phyloP scores from a whole-genome alignment of 2,888 invertebrate genomes.

The Erpobdella octoculata region DNA sequence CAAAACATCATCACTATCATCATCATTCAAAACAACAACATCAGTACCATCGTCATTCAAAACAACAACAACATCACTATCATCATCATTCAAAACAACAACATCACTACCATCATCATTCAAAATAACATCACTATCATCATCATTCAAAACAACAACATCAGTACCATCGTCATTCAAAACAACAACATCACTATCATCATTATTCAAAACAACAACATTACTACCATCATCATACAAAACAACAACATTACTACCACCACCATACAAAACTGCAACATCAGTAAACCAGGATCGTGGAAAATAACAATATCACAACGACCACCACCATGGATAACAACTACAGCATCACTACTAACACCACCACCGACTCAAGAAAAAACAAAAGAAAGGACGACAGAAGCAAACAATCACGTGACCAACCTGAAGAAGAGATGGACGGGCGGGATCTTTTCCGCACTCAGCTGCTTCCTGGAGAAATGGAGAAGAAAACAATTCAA shows the following conservation, averaged over 20 bases:
- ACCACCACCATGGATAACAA: background rate
- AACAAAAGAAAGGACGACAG: background rate
- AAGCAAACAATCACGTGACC: background rate
- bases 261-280: background rate
- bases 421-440: constrained; percentile 17
- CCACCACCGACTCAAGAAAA: background rate
- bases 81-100: no score
- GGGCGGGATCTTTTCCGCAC: constrained; percentile 1
- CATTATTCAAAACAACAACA: background rate
- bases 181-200: background rate
- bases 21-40: no score
- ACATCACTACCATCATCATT: no score
- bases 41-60: no score
- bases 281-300: no score
- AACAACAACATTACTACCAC: background rate
- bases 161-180: no score
- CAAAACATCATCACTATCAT: no score
- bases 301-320: no score
- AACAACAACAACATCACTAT: no score
- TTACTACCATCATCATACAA: background rate
- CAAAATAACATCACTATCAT: background rate
- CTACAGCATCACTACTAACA: background rate
- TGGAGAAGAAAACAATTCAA: no score
- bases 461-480: constrained; percentile 14
- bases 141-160: no score